Percentiles rank a stretch among this genome's conserved stretches.
These are phyloP conservation scores for Acronicta psi DNA, from an alignment of 2,888 invertebrate species.

Conservation along the genomic window DNA sequence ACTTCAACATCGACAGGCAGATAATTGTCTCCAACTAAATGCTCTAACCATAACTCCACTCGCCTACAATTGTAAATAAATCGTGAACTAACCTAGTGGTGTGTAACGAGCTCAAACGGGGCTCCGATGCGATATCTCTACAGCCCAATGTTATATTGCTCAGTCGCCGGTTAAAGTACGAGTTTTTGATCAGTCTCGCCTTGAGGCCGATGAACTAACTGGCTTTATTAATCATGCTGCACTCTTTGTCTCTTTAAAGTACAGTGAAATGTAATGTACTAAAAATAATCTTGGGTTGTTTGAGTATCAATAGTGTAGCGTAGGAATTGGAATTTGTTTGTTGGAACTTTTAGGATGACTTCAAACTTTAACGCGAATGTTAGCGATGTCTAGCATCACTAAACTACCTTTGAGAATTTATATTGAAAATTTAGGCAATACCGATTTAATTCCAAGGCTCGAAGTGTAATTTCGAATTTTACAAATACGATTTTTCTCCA, in stretches of 20 bases:
- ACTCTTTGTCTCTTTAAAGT: constrained; percentile 63
- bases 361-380: no score
- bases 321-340: constrained; percentile 26
- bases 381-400: no score
- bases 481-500: no score
- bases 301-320: constrained; percentile 6
- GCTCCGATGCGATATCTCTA: constrained; percentile 71
- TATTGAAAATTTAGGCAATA: no score
- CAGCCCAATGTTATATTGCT: constrained; percentile 77
- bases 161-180: constrained; percentile 69
- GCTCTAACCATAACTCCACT: constrained; percentile 45
- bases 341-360: background rate
- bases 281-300: constrained; percentile 7
- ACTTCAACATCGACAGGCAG: constrained; percentile 34
- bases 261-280: constrained; percentile 27
- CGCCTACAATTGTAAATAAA: constrained; percentile 58
- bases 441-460: no score
- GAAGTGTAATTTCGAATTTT: no score
- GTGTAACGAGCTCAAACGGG: constrained; percentile 59
- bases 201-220: constrained; percentile 82
- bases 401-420: no score
- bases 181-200: constrained; percentile 81
- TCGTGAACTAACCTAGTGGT: constrained; percentile 51
- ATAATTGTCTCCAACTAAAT: constrained; percentile 53
- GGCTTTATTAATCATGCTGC: constrained; percentile 75